Conservation (phyloP, 2,888 invertebrate genomes). For the Lithophane leautieri region DNA sequence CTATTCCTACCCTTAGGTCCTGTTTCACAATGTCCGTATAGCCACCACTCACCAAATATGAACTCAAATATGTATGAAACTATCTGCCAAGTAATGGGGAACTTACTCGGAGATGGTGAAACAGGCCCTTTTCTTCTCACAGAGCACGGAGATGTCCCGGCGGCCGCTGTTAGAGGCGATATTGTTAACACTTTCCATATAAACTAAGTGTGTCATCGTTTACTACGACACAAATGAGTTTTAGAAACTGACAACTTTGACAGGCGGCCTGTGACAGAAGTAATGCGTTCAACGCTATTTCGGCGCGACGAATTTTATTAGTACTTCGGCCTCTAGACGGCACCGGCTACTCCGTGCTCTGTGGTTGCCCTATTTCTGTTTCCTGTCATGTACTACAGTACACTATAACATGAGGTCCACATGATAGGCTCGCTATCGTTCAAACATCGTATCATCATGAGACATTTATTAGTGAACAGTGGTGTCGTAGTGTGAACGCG, state of each 20-base stretch:
- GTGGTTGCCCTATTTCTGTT: background rate
- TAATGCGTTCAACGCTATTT: background rate
- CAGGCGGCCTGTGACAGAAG: background rate
- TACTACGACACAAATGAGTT: background rate
- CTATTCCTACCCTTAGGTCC: constrained; percentile 16
- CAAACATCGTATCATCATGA: constrained; percentile 52
- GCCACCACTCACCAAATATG: background rate
- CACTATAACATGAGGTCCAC: constrained; percentile 15
- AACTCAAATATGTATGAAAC: background rate
- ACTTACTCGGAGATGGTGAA: constrained; percentile 1
- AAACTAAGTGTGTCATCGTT: background rate
- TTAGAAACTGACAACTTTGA: background rate
- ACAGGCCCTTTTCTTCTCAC: background rate
- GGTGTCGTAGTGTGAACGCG: constrained; percentile 41
- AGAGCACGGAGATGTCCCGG: background rate
- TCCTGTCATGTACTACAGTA: constrained; percentile 19
- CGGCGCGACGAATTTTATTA: background rate
- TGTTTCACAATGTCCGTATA: constrained; percentile 14
- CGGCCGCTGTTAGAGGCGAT: background rate
- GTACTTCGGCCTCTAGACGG: background rate
- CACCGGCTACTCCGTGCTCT: background rate
- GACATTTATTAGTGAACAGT: constrained; percentile 52
- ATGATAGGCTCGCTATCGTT: constrained; percentile 30
- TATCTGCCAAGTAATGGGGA: background rate
- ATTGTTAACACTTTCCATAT: too few relatives aligned